Percentiles rank a stretch among this genome's conserved stretches.
Evolutionary conservation across 2,113 vertebrate genomes (phyloP).

Genomic region (Lates calcarifer): DNA sequence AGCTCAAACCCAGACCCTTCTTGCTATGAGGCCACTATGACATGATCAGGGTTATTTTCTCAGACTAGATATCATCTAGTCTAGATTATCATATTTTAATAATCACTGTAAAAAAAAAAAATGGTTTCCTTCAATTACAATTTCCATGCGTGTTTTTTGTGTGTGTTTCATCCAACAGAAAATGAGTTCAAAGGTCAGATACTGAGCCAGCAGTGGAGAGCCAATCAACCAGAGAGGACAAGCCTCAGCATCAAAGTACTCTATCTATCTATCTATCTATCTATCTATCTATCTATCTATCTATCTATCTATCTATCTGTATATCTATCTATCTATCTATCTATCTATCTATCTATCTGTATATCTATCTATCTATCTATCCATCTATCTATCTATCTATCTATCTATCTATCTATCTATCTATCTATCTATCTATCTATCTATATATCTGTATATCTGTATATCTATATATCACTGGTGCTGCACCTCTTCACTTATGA

Average conservation of each 20-base stretch:
- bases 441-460: background rate
- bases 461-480: background rate
- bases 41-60: background rate
- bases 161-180: constrained; percentile 78
- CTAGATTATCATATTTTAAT: no score
- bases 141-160: no score
- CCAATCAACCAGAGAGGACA: constrained; percentile 85
- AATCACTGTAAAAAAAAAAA: no score
- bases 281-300: background rate
- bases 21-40: no score
- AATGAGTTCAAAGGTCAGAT: constrained; percentile 93
- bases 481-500: background rate
- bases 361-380: background rate
- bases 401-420: background rate
- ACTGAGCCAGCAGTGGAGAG: constrained; percentile 91
- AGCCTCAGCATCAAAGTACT: constrained; percentile 87
- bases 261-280: background rate
- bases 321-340: background rate
- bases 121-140: no score
- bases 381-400: background rate
- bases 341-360: background rate
- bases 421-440: background rate
- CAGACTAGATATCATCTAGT: no score
- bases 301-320: background rate
- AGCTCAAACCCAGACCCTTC: no score